Evolutionary conservation across 1,140 invertebrate genomes (phyloP).

Genomic region (Penaeus indicus): DNA sequence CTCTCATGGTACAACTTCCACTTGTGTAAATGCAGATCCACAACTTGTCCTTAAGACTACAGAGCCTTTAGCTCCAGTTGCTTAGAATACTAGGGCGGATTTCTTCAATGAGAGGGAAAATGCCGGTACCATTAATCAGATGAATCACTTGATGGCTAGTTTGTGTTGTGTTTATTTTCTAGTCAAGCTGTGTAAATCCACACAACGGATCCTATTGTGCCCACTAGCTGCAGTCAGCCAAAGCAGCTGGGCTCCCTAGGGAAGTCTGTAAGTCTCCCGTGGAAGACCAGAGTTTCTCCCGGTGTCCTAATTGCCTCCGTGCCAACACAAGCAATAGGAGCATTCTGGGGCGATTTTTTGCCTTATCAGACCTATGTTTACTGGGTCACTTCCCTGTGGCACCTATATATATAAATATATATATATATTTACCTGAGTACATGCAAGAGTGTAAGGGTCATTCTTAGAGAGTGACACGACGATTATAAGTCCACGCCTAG

Average conservation of each 20-base stretch:
- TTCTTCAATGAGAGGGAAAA: neutral
- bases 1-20: conserved; percentile 35
- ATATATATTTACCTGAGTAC: too few species aligned
- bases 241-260: conserved; percentile 3
- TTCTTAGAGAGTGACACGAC: too few species aligned
- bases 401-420: neutral
- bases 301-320: conserved; percentile 34
- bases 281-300: conserved; percentile 25
- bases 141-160: conserved; percentile 38
- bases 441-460: too few species aligned
- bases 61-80: conserved; percentile 16
- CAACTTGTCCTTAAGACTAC: conserved; percentile 15
- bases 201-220: conserved; percentile 16
- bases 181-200: conserved; percentile 43
- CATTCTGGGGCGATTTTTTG: conserved; percentile 37
- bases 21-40: conserved; percentile 9
- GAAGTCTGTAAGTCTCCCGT: neutral
- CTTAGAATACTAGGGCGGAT: neutral
- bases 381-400: conserved; percentile 32
- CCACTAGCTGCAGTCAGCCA: conserved; percentile 21
- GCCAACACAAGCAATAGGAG: conserved; percentile 28
- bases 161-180: conserved; percentile 48
- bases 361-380: conserved; percentile 38
- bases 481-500: neutral
- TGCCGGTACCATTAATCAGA: conserved; percentile 21